Evolutionary conservation across 1,140 invertebrate species (phyloP).

Genomic region (Daktulosphaira vitifoliae): DNA sequence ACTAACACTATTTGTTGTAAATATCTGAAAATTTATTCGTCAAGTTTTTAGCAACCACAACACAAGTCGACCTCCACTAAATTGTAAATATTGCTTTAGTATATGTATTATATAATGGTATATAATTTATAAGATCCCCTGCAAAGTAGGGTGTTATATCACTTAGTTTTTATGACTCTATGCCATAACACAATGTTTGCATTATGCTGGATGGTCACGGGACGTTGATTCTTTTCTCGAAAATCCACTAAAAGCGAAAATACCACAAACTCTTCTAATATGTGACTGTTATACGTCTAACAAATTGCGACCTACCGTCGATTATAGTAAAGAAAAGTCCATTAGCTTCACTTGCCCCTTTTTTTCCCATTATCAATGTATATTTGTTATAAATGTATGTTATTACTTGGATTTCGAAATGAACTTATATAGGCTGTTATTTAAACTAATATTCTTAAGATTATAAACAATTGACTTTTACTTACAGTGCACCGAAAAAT

Average conservation of each 20-base stretch:
- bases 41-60: too few relatives aligned
- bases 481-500: too few relatives aligned
- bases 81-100: too few relatives aligned
- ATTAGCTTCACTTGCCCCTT: constrained; percentile 19
- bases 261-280: not conserved
- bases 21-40: too few relatives aligned
- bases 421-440: too few relatives aligned
- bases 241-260: constrained; percentile 27
- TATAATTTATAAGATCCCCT: too few relatives aligned
- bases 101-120: not conserved
- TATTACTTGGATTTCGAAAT: too few relatives aligned
- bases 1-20: too few relatives aligned
- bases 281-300: not conserved
- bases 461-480: too few relatives aligned
- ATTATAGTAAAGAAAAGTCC: not conserved
- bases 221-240: constrained; percentile 23
- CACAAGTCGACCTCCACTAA: too few relatives aligned
- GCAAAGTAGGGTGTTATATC: not conserved
- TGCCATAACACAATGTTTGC: constrained; percentile 24
- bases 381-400: too few relatives aligned
- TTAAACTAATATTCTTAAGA: too few relatives aligned
- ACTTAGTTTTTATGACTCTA: constrained; percentile 21
- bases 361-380: not conserved
- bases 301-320: not conserved
- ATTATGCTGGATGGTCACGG: constrained; percentile 27